These are phyloP conservation scores for Bombus cullumanus DNA, from an alignment of 1,140 invertebrate genomes.

Conservation along the genomic window DNA sequence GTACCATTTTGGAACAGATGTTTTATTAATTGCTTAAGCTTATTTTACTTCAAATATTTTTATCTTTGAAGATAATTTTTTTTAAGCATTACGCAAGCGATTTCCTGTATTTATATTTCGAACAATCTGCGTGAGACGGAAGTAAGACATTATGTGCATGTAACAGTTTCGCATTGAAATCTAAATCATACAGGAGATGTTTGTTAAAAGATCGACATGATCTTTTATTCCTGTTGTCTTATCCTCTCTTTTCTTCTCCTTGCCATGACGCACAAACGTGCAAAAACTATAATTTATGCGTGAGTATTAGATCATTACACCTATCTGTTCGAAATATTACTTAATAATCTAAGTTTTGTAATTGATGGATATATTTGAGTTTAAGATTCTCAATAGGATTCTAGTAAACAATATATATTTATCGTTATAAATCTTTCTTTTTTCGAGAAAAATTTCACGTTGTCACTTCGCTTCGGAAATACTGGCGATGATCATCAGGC, in stretches of 20 bases:
- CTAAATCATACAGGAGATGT: neutral
- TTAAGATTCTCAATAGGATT: neutral
- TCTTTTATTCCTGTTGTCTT: conserved; percentile 10
- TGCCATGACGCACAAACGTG: conserved; percentile 23
- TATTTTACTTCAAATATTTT: neutral
- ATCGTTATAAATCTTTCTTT: neutral
- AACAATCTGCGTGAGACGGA: neutral
- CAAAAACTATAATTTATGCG: conserved; percentile 21
- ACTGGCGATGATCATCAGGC: neutral
- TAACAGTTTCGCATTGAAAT: neutral
- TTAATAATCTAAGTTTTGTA: conserved; percentile 14
- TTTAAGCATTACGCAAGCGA: neutral
- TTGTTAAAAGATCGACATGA: neutral
- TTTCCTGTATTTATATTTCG: neutral
- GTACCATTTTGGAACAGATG: neutral
- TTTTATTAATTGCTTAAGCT: neutral
- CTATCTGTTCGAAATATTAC: conserved; percentile 19
- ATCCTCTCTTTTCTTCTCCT: neutral
- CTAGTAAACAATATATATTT: neutral
- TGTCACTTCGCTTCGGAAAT: too few species aligned
- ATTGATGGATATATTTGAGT: neutral
- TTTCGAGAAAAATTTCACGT: too few species aligned
- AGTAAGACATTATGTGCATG: neutral
- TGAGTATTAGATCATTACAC: conserved; percentile 12
- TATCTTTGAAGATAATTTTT: neutral